Evolutionary conservation across 2,113 vertebrate species (phyloP).

Genomic region (Chunga burmeisteri): DNA sequence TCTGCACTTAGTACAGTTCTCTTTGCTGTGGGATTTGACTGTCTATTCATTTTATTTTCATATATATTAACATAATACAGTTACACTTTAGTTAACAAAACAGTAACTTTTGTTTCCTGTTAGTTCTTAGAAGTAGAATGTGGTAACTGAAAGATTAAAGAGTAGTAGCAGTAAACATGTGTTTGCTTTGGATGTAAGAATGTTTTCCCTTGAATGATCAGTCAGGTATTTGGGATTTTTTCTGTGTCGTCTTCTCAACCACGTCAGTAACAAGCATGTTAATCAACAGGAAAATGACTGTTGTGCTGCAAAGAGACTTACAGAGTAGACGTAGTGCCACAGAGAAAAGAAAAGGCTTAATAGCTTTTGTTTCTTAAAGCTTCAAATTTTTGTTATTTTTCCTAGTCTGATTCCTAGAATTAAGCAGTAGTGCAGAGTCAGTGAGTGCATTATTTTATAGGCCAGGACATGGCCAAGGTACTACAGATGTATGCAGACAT

Average conservation of each 20-base stretch:
- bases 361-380: neutral
- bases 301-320: neutral
- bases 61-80: neutral
- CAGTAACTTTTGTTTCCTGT: neutral
- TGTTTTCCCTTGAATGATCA: neutral
- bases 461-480: neutral
- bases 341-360: neutral
- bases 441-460: neutral
- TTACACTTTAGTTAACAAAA: neutral
- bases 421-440: neutral
- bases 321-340: neutral
- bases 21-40: neutral
- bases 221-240: neutral
- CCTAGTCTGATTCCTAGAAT: neutral
- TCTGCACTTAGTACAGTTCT: neutral
- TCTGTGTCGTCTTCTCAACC: neutral
- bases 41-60: neutral
- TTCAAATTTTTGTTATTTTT: neutral
- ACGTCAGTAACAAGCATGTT: neutral
- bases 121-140: neutral
- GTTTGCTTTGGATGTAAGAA: neutral
- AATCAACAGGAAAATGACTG: neutral
- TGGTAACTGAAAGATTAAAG: neutral
- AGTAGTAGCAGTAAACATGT: neutral
- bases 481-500: neutral